Percentiles rank a stretch among this genome's conserved stretches.
Conservation (phyloP, 2,797 vertebrate genomes). For the Leptoclinus maculatus region DNA sequence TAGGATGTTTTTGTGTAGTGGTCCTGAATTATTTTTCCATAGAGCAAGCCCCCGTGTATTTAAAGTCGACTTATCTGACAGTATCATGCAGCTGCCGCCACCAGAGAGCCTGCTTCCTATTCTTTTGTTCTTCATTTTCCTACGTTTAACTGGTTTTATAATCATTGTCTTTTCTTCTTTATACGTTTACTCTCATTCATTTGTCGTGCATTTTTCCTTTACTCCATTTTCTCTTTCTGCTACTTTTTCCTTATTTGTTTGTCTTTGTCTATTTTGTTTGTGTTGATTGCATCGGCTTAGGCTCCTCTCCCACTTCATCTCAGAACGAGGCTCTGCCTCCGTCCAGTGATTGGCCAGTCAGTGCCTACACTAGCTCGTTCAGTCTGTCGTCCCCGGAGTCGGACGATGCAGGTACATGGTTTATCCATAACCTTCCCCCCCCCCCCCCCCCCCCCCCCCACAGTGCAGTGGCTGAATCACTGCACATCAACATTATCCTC, state of each 20-base stretch:
- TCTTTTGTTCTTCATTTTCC: conserved; percentile 64
- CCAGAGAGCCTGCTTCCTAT: conserved; percentile 54
- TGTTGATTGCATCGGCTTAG: conserved; percentile 72
- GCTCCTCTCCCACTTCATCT: conserved; percentile 90
- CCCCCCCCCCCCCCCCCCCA: conserved; percentile 13
- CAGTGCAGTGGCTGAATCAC: conserved; percentile 46
- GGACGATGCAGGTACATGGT: conserved; percentile 88
- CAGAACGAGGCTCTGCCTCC: conserved; percentile 92
- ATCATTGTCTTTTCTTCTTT: conserved; percentile 55
- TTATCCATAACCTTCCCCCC: conserved; percentile 42
- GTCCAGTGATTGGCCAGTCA: conserved; percentile 92
- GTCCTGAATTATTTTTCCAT: background rate
- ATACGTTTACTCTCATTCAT: conserved; percentile 63
- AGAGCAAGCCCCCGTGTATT: background rate
- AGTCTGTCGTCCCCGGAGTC: conserved; percentile 89
- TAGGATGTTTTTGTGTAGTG: background rate
- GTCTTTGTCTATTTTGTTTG: conserved; percentile 68
- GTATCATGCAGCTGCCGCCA: conserved; percentile 26
- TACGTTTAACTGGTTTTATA: conserved; percentile 56
- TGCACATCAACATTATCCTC: conserved; percentile 46
- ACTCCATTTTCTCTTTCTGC: conserved; percentile 74
- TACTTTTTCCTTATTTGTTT: conserved; percentile 69
- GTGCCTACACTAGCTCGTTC: conserved; percentile 91
- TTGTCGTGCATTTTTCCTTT: conserved; percentile 67
- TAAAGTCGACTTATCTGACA: background rate